phyloP scores from a whole-genome alignment of 2,797 vertebrate species.

The Anolis apletophallus region DNA sequence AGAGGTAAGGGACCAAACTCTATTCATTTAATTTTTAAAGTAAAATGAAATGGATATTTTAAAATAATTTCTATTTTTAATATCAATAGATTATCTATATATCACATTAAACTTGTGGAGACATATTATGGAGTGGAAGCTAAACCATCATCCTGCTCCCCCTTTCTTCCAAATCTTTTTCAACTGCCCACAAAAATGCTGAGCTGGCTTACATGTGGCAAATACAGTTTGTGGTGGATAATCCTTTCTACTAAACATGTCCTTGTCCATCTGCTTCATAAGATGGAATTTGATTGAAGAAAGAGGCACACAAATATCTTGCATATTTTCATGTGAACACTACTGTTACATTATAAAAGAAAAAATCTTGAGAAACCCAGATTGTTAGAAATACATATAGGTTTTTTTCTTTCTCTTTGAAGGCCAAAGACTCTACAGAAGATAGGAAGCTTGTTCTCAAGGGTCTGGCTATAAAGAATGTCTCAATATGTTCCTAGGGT shows the following conservation, averaged over 20 bases:
- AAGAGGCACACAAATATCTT: slow-evolving; percentile 51
- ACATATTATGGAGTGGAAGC: slow-evolving; percentile 33
- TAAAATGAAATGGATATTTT: no score
- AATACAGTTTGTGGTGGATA: slow-evolving; percentile 33
- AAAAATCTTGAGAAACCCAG: slow-evolving; percentile 2
- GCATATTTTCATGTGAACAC: neutral
- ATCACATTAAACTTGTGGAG: slow-evolving; percentile 23
- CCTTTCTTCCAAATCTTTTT: slow-evolving; percentile 20
- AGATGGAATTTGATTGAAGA: slow-evolving; percentile 21
- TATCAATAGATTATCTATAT: neutral
- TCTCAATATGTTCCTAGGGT: neutral
- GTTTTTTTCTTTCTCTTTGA: neutral
- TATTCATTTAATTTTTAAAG: neutral
- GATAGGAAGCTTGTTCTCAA: neutral
- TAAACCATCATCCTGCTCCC: slow-evolving; percentile 20
- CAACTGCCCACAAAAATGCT: slow-evolving; percentile 36
- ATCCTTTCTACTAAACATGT: slow-evolving; percentile 47
- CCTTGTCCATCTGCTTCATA: neutral
- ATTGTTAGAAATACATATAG: slow-evolving; percentile 32
- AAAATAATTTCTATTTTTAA: neutral
- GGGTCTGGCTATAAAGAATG: neutral
- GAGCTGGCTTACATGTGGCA: slow-evolving; percentile 51
- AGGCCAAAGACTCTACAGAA: neutral
- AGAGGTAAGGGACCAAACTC: neutral
- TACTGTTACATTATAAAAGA: slow-evolving; percentile 44